Percentiles rank a stretch among this genome's conserved stretches.
phyloP scores from a whole-genome alignment of 2,888 invertebrate species.

The Agelastica alni region DNA sequence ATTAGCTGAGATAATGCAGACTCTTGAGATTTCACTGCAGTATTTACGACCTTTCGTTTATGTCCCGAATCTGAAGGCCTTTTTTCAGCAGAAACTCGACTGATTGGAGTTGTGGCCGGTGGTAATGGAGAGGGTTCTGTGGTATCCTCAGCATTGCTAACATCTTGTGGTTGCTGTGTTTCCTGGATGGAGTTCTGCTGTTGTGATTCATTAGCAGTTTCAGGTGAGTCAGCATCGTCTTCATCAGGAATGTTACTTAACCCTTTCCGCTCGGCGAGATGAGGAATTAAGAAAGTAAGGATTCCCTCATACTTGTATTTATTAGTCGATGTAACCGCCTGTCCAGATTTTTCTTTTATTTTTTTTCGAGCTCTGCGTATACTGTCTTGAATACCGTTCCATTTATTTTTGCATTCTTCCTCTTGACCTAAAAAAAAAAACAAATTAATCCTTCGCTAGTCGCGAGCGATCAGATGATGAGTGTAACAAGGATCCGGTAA shows the following conservation, averaged over 20 bases:
- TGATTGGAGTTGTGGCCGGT: not conserved
- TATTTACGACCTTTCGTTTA: conserved; percentile 11
- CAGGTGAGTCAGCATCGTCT: conserved; percentile 7
- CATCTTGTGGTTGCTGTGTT: conserved; percentile 1
- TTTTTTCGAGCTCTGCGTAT: conserved; percentile 35
- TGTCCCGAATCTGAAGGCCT: not conserved
- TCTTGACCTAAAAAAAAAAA: not conserved
- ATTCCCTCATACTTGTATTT: conserved; percentile 39
- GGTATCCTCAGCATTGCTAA: not conserved
- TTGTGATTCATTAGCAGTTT: not conserved
- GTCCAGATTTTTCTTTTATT: conserved; percentile 39
- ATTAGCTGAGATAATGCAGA: conserved; percentile 33
- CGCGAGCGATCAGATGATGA: too few species aligned
- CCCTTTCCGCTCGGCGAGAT: conserved; percentile 35
- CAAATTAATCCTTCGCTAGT: too few species aligned
- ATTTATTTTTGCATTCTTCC: not conserved
- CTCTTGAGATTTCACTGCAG: conserved; percentile 25
- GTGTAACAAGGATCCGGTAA: too few species aligned
- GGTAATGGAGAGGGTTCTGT: not conserved
- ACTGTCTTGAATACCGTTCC: conserved; percentile 5
- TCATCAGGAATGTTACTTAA: conserved; percentile 31
- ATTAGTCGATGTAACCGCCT: conserved; percentile 28
- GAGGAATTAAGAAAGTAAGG: conserved; percentile 38
- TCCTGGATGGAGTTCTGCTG: conserved; percentile 12
- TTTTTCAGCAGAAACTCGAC: conserved; percentile 5